Evolutionary conservation across 2,113 vertebrate species (phyloP).

Genomic region (Dunckerocampus dactyliophorus): DNA sequence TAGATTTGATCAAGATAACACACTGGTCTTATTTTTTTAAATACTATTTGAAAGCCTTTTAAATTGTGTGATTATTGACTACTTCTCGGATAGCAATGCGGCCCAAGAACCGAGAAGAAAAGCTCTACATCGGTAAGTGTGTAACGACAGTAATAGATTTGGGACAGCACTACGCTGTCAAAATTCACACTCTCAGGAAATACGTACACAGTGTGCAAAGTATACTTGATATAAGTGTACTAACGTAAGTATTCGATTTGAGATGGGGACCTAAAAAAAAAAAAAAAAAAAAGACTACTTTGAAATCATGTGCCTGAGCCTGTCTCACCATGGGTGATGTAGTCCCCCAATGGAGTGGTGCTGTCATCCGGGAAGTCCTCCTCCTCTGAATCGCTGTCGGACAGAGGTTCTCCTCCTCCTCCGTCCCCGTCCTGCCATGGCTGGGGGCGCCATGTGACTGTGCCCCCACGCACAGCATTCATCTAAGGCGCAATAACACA

Average conservation of each 20-base stretch:
- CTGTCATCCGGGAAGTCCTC: constrained; percentile 79
- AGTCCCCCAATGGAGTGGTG: constrained; percentile 75
- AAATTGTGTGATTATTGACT: too few relatives aligned
- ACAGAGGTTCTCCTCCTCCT: constrained; percentile 72
- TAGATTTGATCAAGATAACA: too few relatives aligned
- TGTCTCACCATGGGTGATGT: constrained; percentile 72
- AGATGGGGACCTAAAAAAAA: neutral
- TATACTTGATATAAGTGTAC: neutral
- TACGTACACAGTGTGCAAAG: neutral
- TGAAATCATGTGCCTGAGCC: neutral
- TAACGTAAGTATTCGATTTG: neutral
- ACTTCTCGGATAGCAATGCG: too few relatives aligned
- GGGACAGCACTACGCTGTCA: too few relatives aligned
- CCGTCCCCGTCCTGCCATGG: constrained; percentile 77
- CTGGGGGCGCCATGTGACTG: constrained; percentile 74
- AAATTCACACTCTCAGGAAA: neutral
- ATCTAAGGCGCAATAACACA: constrained; percentile 51
- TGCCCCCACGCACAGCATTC: constrained; percentile 68
- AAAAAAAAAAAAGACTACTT: neutral
- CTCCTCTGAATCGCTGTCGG: constrained; percentile 77
- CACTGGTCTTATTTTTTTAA: too few relatives aligned
- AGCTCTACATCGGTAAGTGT: too few relatives aligned
- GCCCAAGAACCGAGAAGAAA: too few relatives aligned
- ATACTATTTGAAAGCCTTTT: too few relatives aligned
- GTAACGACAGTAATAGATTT: too few relatives aligned